phyloP scores from a whole-genome alignment of 2,113 vertebrate genomes.

The Serilophus lunatus region DNA sequence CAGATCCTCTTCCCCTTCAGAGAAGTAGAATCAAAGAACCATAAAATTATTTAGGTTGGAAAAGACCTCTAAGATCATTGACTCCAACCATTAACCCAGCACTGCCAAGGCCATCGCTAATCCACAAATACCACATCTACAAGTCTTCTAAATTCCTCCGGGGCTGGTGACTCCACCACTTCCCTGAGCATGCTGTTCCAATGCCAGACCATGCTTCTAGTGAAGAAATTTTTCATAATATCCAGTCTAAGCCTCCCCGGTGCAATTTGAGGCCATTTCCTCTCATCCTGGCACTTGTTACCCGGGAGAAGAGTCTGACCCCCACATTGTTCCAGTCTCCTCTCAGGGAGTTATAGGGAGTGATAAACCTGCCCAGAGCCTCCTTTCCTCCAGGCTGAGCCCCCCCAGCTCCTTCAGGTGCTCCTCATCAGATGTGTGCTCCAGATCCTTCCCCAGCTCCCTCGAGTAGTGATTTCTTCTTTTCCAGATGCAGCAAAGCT shows the following conservation, averaged over 20 bases:
- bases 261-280: neutral
- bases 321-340: neutral
- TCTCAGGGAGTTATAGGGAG: neutral
- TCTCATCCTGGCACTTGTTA: neutral
- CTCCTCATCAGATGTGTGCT: neutral
- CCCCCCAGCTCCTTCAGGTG: neutral
- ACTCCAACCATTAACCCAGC: neutral
- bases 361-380: neutral
- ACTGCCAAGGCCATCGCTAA: neutral
- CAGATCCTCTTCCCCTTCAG: neutral
- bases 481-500: neutral
- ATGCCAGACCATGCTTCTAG: neutral
- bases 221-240: neutral
- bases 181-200: neutral
- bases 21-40: neutral
- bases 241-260: neutral
- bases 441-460: neutral
- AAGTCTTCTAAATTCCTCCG: neutral
- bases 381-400: neutral
- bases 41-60: neutral
- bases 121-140: neutral
- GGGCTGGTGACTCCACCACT: too few relatives aligned
- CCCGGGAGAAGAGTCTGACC: neutral
- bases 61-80: neutral
- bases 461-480: neutral